Conservation (phyloP, 2,797 vertebrate species). For the Phoeniculus purpureus region DNA sequence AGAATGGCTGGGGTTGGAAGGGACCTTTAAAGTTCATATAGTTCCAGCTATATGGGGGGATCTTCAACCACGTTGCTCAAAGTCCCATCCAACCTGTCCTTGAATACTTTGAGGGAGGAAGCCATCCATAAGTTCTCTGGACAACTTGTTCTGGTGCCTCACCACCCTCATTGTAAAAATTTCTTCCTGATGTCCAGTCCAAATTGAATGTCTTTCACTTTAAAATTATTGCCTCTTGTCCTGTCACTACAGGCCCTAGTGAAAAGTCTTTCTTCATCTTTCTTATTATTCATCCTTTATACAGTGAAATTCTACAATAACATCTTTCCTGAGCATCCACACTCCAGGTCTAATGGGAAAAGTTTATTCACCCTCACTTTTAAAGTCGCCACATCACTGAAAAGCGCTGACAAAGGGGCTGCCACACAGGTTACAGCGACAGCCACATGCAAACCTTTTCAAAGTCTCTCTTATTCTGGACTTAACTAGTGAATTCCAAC, state of each 20-base stretch:
- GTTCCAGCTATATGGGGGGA: no score
- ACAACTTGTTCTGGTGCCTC: accelerated
- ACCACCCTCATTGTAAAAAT: accelerated
- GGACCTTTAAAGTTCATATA: accelerated
- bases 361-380: background rate
- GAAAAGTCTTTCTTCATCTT: background rate
- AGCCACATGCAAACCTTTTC: background rate
- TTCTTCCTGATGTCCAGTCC: no score
- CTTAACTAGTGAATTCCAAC: background rate
- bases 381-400: background rate
- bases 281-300: background rate
- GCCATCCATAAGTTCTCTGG: background rate
- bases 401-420: background rate
- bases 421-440: background rate
- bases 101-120: background rate
- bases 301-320: accelerated
- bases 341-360: background rate
- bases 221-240: background rate
- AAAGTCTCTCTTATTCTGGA: background rate
- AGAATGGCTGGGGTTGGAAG: background rate
- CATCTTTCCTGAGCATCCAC: background rate
- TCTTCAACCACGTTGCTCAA: background rate
- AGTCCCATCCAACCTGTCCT: accelerated
- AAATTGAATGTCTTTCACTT: background rate
- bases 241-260: background rate